phyloP scores from a whole-genome alignment of 1,140 invertebrate species.

The Geopemphigus sp. region DNA sequence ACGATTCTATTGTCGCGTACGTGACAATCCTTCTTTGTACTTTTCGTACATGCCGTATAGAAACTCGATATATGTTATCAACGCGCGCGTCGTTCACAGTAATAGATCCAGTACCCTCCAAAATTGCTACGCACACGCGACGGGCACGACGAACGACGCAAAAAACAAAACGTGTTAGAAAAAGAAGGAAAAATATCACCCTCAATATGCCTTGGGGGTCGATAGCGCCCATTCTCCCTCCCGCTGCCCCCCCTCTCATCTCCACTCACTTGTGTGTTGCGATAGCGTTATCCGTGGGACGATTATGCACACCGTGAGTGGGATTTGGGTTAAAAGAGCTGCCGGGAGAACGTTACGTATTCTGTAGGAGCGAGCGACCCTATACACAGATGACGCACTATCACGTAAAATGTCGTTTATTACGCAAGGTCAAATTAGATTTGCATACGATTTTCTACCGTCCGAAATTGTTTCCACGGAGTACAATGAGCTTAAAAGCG shows the following conservation, averaged over 20 bases:
- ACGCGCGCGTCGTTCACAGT: not conserved
- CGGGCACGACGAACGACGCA: not conserved
- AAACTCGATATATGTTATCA: slow-evolving; percentile 32
- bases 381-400: slow-evolving; percentile 18
- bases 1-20: not conserved
- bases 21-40: slow-evolving; percentile 9
- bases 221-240: slow-evolving; percentile 16
- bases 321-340: slow-evolving; percentile 35
- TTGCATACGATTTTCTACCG: slow-evolving; percentile 33
- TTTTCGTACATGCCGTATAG: not conserved
- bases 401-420: not conserved
- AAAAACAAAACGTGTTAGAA: slow-evolving; percentile 20
- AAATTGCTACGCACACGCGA: slow-evolving; percentile 20
- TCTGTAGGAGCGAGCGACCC: not conserved
- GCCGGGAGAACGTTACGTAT: not conserved
- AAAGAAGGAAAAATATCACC: slow-evolving; percentile 31
- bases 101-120: slow-evolving; percentile 5
- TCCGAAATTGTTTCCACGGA: not conserved
- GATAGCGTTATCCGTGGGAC: slow-evolving; percentile 15
- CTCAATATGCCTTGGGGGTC: slow-evolving; percentile 24
- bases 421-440: slow-evolving; percentile 27
- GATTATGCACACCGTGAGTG: not conserved
- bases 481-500: not conserved
- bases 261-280: not conserved
- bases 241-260: too few species aligned